phyloP scores from a whole-genome alignment of 2,888 invertebrate genomes.

The Xestobium rufovillosum region DNA sequence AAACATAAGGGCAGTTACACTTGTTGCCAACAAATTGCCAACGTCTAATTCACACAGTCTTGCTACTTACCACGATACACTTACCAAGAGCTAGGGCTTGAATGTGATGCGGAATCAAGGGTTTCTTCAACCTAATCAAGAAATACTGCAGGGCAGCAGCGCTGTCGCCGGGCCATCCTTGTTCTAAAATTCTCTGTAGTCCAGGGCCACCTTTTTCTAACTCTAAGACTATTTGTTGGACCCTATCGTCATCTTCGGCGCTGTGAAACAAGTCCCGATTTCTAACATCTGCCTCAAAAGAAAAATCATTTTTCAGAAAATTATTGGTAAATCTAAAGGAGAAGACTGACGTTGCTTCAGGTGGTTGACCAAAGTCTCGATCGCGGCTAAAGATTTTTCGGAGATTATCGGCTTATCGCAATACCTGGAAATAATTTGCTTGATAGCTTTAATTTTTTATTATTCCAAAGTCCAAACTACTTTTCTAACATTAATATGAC shows the following conservation, averaged over 20 bases:
- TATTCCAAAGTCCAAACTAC: too few relatives aligned
- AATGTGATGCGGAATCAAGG: slow-evolving; percentile 42
- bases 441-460: too few relatives aligned
- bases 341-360: slow-evolving; percentile 41
- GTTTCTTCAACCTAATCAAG: slow-evolving; percentile 38
- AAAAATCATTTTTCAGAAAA: slow-evolving; percentile 3
- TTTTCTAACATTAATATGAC: too few relatives aligned
- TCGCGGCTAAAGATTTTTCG: slow-evolving; percentile 40
- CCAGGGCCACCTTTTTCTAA: slow-evolving; percentile 25
- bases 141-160: slow-evolving; percentile 42
- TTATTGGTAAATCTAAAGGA: background rate
- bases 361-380: slow-evolving; percentile 38
- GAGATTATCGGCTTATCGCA: slow-evolving; percentile 41
- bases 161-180: slow-evolving; percentile 39
- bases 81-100: slow-evolving; percentile 45
- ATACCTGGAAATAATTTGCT: slow-evolving; percentile 1
- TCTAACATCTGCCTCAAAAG: slow-evolving; percentile 14
- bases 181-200: slow-evolving; percentile 30
- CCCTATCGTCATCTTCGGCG: slow-evolving; percentile 18
- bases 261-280: slow-evolving; percentile 21
- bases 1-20: too few relatives aligned
- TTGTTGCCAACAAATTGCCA: too few relatives aligned
- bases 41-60: too few relatives aligned
- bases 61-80: too few relatives aligned
- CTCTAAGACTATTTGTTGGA: slow-evolving; percentile 24